Evolutionary conservation across 2,113 vertebrate species (phyloP).

Genomic region (Callipepla squamata): DNA sequence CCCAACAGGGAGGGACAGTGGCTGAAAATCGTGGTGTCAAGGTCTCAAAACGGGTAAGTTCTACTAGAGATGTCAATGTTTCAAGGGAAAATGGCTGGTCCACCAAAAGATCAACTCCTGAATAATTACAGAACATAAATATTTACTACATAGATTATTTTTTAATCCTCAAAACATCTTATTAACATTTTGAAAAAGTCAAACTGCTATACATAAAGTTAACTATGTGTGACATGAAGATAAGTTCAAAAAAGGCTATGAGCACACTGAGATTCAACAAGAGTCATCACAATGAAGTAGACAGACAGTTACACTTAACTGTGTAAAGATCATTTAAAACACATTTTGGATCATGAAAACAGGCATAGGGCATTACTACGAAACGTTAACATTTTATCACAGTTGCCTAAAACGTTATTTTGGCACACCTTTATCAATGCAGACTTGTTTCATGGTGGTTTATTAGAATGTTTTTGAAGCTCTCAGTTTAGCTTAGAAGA

Average conservation of each 20-base stretch:
- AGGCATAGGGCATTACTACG: background rate
- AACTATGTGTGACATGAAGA: background rate
- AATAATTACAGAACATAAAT: background rate
- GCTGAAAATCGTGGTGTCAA: slow-evolving; percentile 96
- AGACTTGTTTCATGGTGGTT: background rate
- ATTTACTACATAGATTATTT: background rate
- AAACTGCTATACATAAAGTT: background rate
- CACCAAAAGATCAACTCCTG: slow-evolving; percentile 96
- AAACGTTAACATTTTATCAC: background rate
- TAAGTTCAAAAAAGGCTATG: background rate
- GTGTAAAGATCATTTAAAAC: background rate
- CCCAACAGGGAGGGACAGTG: slow-evolving; percentile 97
- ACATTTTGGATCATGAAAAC: background rate
- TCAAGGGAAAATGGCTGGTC: slow-evolving; percentile 91
- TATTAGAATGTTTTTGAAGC: background rate
- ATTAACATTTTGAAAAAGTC: background rate
- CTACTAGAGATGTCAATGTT: slow-evolving; percentile 91
- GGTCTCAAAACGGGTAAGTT: slow-evolving; percentile 97
- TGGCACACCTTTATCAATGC: background rate
- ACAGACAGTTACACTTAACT: background rate
- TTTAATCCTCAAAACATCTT: background rate
- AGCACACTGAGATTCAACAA: background rate
- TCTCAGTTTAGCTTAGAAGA: background rate
- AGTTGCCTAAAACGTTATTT: background rate
- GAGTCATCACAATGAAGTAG: background rate